Base-by-base conservation (phyloP, 2,113 vertebrate genomes). In the Choloepus hoffmanni region DNA sequence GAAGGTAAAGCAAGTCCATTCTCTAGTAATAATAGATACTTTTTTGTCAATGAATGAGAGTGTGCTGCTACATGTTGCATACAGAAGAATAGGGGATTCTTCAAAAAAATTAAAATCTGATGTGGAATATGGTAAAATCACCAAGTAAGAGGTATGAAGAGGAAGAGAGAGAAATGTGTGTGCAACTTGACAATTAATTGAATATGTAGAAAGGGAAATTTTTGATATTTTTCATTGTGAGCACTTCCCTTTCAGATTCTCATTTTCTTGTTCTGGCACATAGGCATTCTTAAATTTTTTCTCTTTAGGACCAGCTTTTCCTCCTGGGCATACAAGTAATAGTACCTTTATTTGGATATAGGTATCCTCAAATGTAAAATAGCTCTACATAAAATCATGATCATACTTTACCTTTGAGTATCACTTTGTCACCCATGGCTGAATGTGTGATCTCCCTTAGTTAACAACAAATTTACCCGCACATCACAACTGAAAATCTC, bases 191-290 rank as follows among this genome's bases (percentile, higher is more conserved):
- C 18, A 82, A 5, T 73, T 30, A 30, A 48, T 0, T 91, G 18
- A 60, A 33, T 48, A 28, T 70, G 0, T 73, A 74, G n/a, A 53
- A 60, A 91, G 72, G 85, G 45, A 81, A 81, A 48, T 28, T 10
- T n/a, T 28, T 10, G 30, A 8, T 48, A 7, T 76, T 16, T 78
- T 36, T 83, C 28, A 85, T 79, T 53, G 36, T 26, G 68, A 68
- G 23, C 21, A 82, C 8, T 86, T 92, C 30, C 30, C 73, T 72
- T 82, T 60, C 6, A 45, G 6, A 6, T 58, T 63, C 14, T 81
- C 68, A 60, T 43, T 93, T 89, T 91, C 48, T 85, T 74, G 43
- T 76, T 72, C 84, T 92, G 63, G 36, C 50, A 65, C 13, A 60
- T 9, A 76, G 9, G 18, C 4, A 76, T 58, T 86, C 15, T 40